phyloP scores from a whole-genome alignment of 2,797 vertebrate species.

The Austrolebias charrua region DNA sequence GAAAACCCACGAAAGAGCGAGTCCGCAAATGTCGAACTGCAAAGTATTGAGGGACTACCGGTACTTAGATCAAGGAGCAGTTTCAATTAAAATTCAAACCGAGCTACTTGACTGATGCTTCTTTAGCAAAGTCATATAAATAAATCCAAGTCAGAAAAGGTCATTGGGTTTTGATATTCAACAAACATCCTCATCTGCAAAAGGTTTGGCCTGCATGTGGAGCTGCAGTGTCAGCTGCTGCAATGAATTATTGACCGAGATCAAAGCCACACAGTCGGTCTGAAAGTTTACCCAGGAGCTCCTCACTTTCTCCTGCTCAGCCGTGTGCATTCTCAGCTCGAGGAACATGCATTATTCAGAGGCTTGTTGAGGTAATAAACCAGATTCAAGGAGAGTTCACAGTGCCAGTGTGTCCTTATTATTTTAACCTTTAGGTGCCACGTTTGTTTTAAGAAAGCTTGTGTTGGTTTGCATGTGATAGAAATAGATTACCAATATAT shows the following conservation, averaged over 20 bases:
- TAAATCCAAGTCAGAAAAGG: neutral
- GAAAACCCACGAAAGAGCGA: no score
- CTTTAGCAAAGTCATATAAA: neutral
- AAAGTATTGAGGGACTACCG: no score
- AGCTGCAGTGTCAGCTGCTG: conserved; percentile 52
- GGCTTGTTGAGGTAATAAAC: conserved; percentile 19
- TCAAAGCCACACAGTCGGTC: conserved; percentile 49
- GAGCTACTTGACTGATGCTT: neutral
- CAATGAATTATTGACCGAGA: conserved; percentile 74
- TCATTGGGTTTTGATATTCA: conserved; percentile 46
- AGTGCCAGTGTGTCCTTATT: neutral
- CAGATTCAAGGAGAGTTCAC: conserved; percentile 29
- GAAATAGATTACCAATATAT: no score
- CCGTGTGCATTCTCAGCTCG: conserved; percentile 19
- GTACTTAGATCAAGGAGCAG: neutral
- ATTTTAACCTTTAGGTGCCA: neutral
- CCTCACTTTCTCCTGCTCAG: conserved; percentile 35
- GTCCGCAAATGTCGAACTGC: no score
- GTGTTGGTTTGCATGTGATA: no score
- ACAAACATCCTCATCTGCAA: conserved; percentile 8
- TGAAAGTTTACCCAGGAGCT: conserved; percentile 71
- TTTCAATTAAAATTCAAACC: conserved; percentile 11
- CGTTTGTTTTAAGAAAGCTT: no score
- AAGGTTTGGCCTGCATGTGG: conserved; percentile 4
- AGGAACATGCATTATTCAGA: conserved; percentile 60